A percentile compares a stretch with the other conserved stretches of the same genome.
Conservation (phyloP, 2,888 invertebrate genomes). For the Sussaba pulchella region DNA sequence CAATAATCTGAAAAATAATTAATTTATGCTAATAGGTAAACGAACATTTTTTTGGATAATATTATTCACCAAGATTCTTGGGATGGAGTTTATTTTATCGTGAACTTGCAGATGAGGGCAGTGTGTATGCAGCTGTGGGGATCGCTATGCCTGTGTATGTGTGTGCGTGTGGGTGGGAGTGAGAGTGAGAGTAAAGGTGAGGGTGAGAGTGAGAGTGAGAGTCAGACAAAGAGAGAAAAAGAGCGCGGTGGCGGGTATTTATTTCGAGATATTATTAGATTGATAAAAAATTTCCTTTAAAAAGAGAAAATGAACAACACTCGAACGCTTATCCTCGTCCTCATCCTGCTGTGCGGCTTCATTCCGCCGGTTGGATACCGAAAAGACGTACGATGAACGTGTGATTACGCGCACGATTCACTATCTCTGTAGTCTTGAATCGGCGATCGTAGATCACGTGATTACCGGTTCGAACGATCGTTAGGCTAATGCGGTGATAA, state of each 20-base stretch:
- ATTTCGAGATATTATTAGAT: conserved; percentile 27
- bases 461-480: conserved; percentile 75
- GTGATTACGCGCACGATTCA: conserved; percentile 40
- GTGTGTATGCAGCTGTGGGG: background rate
- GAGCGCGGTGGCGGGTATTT: background rate
- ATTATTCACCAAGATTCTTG: conserved; percentile 4
- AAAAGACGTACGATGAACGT: conserved; percentile 58
- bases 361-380: conserved; percentile 30
- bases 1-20: conserved; percentile 50
- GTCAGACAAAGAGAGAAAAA: too few species aligned
- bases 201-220: too few species aligned
- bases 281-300: background rate
- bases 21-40: background rate
- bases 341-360: background rate
- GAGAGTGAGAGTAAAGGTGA: too few species aligned
- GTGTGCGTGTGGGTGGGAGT: too few species aligned
- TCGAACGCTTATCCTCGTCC: background rate
- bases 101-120: background rate
- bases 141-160: too few species aligned
- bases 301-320: conserved; percentile 4
- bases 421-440: conserved; percentile 29
- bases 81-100: background rate
- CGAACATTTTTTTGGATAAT: conserved; percentile 21
- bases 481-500: conserved; percentile 76
- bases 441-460: conserved; percentile 76